These are phyloP conservation scores for Antechinus flavipes DNA, from an alignment of 2,113 vertebrate species.

Conservation along the genomic window DNA sequence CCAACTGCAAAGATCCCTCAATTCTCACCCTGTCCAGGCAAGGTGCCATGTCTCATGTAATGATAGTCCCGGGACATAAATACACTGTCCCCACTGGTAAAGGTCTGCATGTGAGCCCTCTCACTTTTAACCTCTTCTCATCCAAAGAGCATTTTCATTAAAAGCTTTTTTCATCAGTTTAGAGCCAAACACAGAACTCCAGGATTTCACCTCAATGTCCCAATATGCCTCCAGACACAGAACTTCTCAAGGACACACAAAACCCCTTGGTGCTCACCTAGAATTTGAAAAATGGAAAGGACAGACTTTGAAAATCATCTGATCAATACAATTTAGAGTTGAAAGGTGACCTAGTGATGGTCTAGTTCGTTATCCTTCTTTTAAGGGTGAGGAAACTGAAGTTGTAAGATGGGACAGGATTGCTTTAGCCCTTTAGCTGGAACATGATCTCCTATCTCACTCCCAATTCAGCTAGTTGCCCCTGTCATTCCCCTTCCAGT, in stretches of 20 bases:
- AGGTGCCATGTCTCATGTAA: neutral
- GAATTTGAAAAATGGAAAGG: neutral
- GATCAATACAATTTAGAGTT: neutral
- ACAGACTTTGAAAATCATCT: neutral
- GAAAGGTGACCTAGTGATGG: neutral
- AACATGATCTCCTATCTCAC: neutral
- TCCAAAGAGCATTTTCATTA: neutral
- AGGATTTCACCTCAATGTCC: neutral
- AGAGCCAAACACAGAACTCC: neutral
- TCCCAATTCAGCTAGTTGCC: neutral
- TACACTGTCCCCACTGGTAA: neutral
- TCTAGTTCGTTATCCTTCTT: neutral
- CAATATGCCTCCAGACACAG: neutral
- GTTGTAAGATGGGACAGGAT: neutral
- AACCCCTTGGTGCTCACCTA: neutral
- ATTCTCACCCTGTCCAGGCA: neutral
- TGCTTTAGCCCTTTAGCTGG: neutral
- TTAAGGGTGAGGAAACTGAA: neutral
- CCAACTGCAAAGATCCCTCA: neutral
- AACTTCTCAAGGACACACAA: neutral
- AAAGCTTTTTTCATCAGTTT: neutral
- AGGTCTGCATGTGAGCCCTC: neutral
- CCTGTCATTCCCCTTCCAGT: neutral
- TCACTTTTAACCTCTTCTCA: neutral
- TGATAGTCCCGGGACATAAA: neutral